Base-by-base conservation (phyloP, 2,888 invertebrate genomes). In the Aporophyla lueneburgensis region DNA sequence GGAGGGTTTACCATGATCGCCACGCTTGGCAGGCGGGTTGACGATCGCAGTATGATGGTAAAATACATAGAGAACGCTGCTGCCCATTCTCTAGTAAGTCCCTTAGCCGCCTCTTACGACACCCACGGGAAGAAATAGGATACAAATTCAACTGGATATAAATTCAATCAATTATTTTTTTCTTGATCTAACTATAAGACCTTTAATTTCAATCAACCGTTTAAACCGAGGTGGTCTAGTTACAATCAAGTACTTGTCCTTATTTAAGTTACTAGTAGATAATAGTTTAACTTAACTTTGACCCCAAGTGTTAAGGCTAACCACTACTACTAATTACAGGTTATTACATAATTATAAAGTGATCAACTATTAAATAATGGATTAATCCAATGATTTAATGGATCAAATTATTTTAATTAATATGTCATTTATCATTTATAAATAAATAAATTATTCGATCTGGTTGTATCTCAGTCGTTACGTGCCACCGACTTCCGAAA, bases 151-250 rank as follows among this genome's bases (percentile, higher is more conserved):
- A 46, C 12, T 10, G 1, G 43, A 10, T 10, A 46, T 10, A 46
- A 46, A 46, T 46, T 12, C 0, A 46, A 10, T 51, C 10, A 5
- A 54, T n/a, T 7, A 24, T 14, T 3, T 16, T 24, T 16, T 40
- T 62, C 14, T 16, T 61, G 33, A 33, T 61, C 12, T 27, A 2
- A 40, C n/a, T 40, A 33, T 14, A 21, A 5, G 43, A 24, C 43
- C 16, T 66, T 27, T 21, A 21, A 27, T 10, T 46, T 27, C n/a
- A 58, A 58, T 76, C n/a, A 43, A n/a, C 10, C n/a, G 21, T 33
- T 53, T 24, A 19, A 54, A 21, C 19, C 69, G 56, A 78, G 75
- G 78, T 53, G 10, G 14, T 78, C 46, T 58, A 74, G 46, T 74
- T 72, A 12, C 24, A 12, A 16, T 7, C n/a, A 5, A 71, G 7